These are phyloP conservation scores for Anoplius nigerrimus DNA, from an alignment of 2,888 invertebrate species.

Conservation along the genomic window DNA sequence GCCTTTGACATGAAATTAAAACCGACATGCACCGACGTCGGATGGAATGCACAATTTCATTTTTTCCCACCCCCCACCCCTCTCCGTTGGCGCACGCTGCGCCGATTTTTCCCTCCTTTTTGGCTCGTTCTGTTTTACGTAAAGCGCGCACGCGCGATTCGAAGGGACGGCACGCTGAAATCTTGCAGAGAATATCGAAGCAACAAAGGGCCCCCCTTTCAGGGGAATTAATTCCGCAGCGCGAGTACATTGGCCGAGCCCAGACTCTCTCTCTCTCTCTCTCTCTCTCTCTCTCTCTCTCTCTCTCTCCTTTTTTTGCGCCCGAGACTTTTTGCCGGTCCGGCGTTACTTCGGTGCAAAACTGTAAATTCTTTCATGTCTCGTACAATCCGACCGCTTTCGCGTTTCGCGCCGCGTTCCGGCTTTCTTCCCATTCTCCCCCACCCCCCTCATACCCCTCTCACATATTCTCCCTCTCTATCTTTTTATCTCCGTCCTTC, in stretches of 20 bases:
- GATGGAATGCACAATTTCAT: constrained; percentile 4
- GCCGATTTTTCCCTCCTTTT: constrained; percentile 10
- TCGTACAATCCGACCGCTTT: constrained; percentile 13
- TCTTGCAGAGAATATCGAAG: constrained; percentile 47
- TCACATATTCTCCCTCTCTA: constrained; percentile 30
- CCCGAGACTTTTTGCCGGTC: constrained; percentile 33
- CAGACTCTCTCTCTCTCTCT: constrained; percentile 25
- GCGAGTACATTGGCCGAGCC: constrained; percentile 45
- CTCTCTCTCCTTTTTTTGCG: neutral
- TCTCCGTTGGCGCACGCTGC: neutral
- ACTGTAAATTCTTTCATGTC: constrained; percentile 52
- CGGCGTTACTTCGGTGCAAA: constrained; percentile 26
- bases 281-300: neutral
- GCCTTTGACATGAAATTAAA: constrained; percentile 62
- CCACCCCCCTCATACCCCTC: neutral
- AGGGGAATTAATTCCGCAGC: constrained; percentile 52
- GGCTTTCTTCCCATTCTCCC: constrained; percentile 34
- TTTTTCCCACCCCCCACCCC: neutral
- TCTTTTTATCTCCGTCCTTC: neutral
- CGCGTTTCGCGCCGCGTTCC: constrained; percentile 9
- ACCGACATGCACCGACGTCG: constrained; percentile 37
- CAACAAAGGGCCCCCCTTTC: constrained; percentile 49
- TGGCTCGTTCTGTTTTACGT: constrained; percentile 25
- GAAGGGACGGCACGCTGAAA: constrained; percentile 28
- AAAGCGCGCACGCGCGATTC: constrained; percentile 6